Percentiles rank a stretch among this genome's conserved stretches.
phyloP scores from a whole-genome alignment of 2,797 vertebrate species.

The Rhinatrema bivittatum region DNA sequence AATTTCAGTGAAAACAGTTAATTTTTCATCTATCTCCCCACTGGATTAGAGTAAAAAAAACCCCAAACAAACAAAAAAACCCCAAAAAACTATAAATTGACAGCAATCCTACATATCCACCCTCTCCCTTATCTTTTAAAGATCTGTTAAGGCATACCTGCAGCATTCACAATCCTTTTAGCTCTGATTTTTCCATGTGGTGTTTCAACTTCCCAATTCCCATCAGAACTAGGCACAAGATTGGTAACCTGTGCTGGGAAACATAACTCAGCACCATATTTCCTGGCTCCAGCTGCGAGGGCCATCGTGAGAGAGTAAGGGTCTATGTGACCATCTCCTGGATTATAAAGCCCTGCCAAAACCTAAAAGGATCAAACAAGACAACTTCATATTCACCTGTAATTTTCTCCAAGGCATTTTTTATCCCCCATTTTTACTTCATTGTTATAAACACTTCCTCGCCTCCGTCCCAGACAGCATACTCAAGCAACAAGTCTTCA shows the following conservation, averaged over 20 bases:
- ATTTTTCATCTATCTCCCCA: no score
- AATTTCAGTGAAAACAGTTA: no score
- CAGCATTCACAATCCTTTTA: conserved; percentile 82
- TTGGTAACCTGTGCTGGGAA: conserved; percentile 73
- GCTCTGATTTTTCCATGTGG: conserved; percentile 74
- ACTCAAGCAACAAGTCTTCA: background rate
- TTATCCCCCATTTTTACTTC: no score
- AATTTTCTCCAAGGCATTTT: no score
- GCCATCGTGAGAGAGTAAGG: conserved; percentile 97
- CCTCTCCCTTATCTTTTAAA: no score
- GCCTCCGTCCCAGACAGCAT: no score
- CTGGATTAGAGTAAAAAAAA: no score
- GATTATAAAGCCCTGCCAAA: conserved; percentile 87
- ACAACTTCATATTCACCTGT: background rate
- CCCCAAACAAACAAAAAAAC: no score
- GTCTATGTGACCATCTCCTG: conserved; percentile 94
- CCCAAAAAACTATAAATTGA: no score
- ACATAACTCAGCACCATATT: conserved; percentile 86
- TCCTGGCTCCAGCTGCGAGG: conserved; percentile 85
- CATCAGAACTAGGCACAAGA: conserved; percentile 64
- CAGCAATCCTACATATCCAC: no score
- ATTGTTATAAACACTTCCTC: background rate
- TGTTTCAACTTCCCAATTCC: conserved; percentile 87
- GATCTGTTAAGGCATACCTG: conserved; percentile 62
- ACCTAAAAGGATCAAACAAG: conserved; percentile 55